Conservation (phyloP, 2,113 vertebrate genomes). For the Scartelaos histophorus region DNA sequence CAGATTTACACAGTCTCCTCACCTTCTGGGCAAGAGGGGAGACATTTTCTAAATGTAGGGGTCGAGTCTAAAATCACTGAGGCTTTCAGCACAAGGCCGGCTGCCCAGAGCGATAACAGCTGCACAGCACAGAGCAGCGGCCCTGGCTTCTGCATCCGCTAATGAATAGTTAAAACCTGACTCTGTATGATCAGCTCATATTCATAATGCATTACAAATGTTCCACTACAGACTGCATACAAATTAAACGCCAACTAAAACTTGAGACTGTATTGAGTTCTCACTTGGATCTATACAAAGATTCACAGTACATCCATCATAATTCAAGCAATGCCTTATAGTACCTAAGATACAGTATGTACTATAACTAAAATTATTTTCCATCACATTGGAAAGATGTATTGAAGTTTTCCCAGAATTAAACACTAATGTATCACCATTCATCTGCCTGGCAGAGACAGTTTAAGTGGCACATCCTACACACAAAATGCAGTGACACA, state of each 20-base stretch:
- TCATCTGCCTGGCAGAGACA: background rate
- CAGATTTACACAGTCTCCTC: constrained; percentile 8
- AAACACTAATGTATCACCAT: background rate
- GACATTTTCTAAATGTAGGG: constrained; percentile 31
- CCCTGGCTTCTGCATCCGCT: constrained; percentile 43
- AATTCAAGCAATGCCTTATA: background rate
- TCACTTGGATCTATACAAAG: background rate
- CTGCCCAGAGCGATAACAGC: constrained; percentile 47
- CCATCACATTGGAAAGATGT: background rate
- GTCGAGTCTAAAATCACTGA: constrained; percentile 33
- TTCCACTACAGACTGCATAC: constrained; percentile 29
- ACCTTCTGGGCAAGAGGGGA: constrained; percentile 21
- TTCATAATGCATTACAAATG: constrained; percentile 45
- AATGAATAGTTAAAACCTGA: constrained; percentile 66
- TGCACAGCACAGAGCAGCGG: constrained; percentile 43
- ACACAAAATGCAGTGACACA: background rate
- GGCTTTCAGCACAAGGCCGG: constrained; percentile 19
- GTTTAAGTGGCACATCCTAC: background rate
- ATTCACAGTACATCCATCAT: background rate
- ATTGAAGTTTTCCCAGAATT: background rate
- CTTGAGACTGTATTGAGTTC: background rate
- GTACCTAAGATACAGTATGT: too few species aligned
- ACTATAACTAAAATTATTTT: too few species aligned
- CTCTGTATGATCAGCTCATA: constrained; percentile 30
- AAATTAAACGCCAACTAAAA: constrained; percentile 1